A percentile compares a stretch with the other conserved stretches of the same genome.
These are phyloP conservation scores for Deilephila elpenor DNA, from an alignment of 2,888 invertebrate genomes.

Conservation along the genomic window DNA sequence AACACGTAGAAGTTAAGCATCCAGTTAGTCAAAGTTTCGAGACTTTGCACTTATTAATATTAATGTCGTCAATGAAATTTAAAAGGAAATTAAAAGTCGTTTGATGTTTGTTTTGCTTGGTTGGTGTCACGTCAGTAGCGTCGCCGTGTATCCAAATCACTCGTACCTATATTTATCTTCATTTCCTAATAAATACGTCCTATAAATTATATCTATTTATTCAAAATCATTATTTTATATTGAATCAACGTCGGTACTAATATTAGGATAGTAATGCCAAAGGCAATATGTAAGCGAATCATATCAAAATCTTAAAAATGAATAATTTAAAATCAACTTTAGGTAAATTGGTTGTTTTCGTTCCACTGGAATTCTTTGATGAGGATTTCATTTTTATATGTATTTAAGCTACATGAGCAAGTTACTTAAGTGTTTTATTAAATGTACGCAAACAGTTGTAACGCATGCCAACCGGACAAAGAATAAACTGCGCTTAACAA, in stretches of 20 bases:
- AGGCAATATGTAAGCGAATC: conserved; percentile 60
- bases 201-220: conserved; percentile 20
- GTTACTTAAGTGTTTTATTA: not conserved
- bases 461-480: not conserved
- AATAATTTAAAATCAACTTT: conserved; percentile 28
- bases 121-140: conserved; percentile 2
- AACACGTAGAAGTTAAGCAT: not conserved
- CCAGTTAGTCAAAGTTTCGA: not conserved
- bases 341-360: conserved; percentile 34
- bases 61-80: not conserved
- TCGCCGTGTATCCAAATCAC: conserved; percentile 15
- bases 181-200: conserved; percentile 19
- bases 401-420: conserved; percentile 16
- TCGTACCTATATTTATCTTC: not conserved
- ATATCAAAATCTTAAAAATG: conserved; percentile 58
- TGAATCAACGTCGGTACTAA: conserved; percentile 31
- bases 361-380: conserved; percentile 42
- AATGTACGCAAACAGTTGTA: not conserved
- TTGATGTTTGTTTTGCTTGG: conserved; percentile 2
- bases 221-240: conserved; percentile 30
- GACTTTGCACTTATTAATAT: conserved; percentile 8
- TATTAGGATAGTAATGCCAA: conserved; percentile 52
- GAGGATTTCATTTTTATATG: conserved; percentile 52
- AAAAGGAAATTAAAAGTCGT: conserved; percentile 7
- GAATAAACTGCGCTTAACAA: not conserved